A percentile compares a stretch with the other conserved stretches of the same genome.
Conservation (phyloP, 2,797 vertebrate species). For the Falco novaeseelandiae region DNA sequence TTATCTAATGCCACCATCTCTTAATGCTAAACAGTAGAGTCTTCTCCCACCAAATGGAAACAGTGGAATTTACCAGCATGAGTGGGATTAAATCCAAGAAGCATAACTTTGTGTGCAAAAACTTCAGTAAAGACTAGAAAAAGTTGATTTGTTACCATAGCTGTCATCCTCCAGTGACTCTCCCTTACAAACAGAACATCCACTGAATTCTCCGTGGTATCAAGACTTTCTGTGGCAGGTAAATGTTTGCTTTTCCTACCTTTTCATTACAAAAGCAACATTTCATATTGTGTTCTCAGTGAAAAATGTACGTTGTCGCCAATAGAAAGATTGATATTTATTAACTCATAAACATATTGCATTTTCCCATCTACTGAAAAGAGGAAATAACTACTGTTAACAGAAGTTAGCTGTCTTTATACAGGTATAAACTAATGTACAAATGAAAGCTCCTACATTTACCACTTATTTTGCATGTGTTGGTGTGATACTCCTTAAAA, state of each 20-base stretch:
- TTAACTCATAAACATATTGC: not conserved
- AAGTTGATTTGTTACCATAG: not conserved
- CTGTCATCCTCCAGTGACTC: not conserved
- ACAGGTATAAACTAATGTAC: not conserved
- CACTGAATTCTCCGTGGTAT: not conserved
- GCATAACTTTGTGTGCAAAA: not conserved
- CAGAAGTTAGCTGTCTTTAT: not conserved
- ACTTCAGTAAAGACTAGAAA: not conserved
- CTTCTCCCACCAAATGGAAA: not conserved
- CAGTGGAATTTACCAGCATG: not conserved
- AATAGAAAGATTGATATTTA: not conserved
- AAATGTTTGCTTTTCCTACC: not conserved
- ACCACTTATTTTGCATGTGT: fast-evolving
- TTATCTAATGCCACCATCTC: not conserved
- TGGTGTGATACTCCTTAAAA: not conserved
- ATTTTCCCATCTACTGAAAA: not conserved
- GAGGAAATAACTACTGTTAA: not conserved
- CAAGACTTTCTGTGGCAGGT: not conserved
- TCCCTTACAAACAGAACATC: not conserved
- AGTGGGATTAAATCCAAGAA: not conserved
- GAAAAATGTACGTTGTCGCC: not conserved
- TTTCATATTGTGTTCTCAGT: not conserved
- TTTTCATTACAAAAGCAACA: not conserved
- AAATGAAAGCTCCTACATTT: not conserved
- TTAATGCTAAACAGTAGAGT: not conserved